Percentiles rank a stretch among this genome's conserved stretches.
phyloP scores from a whole-genome alignment of 2,797 vertebrate genomes.

The Decapterus maruadsi region DNA sequence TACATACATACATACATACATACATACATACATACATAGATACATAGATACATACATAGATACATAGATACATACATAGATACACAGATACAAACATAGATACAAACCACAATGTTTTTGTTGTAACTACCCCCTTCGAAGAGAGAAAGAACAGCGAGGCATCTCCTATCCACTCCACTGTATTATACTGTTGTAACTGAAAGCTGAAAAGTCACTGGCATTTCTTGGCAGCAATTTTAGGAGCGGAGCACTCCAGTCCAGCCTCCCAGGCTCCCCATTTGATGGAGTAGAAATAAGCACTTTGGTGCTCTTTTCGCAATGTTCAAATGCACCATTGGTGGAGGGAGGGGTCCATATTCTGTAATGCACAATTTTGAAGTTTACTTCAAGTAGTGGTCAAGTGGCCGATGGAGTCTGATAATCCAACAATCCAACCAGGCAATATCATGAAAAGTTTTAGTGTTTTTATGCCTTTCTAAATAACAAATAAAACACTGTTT shows the following conservation, averaged over 20 bases:
- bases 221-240: conserved; percentile 79
- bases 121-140: conserved; percentile 17
- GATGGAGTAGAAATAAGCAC: conserved; percentile 83
- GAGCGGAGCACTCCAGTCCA: conserved; percentile 74
- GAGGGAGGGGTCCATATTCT: conserved; percentile 76
- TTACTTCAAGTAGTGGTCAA: conserved; percentile 76
- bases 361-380: conserved; percentile 78
- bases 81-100: background rate
- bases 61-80: conserved; percentile 15
- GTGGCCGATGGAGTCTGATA: conserved; percentile 71
- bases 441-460: conserved; percentile 47
- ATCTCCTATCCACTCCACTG: conserved; percentile 44
- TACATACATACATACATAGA: conserved; percentile 2
- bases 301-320: conserved; percentile 80
- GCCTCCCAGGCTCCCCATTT: conserved; percentile 78
- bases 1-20: conserved; percentile 2
- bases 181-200: conserved; percentile 61
- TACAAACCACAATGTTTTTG: conserved; percentile 14
- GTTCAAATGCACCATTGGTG: conserved; percentile 75
- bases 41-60: conserved; percentile 13
- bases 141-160: conserved; percentile 19
- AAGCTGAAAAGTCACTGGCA: conserved; percentile 77
- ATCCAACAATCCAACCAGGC: conserved; percentile 60
- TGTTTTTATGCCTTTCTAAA: conserved; percentile 9
- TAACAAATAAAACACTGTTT: conserved; percentile 28